A percentile compares a stretch with the other conserved stretches of the same genome.
phyloP scores from a whole-genome alignment of 1,140 invertebrate species.

The Solen grandis region DNA sequence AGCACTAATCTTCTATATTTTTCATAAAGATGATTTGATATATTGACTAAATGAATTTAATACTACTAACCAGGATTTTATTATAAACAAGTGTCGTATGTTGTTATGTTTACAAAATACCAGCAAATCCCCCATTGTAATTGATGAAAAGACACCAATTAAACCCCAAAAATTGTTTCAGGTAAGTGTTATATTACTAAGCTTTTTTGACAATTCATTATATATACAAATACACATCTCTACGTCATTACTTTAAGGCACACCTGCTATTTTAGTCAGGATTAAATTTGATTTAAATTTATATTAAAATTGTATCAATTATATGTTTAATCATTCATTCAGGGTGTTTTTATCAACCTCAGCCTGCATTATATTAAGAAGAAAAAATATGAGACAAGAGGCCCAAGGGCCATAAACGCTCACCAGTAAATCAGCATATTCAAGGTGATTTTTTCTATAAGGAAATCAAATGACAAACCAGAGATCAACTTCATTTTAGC shows the following conservation, averaged over 20 bases:
- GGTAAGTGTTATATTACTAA: neutral
- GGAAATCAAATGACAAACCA: too few relatives aligned
- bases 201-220: neutral
- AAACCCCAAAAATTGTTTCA: neutral
- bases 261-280: neutral
- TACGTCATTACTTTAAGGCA: neutral
- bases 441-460: too few relatives aligned
- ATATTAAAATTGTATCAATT: neutral
- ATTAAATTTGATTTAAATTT: neutral
- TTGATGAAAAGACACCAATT: neutral
- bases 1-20: neutral
- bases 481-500: too few relatives aligned
- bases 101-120: neutral
- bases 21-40: neutral
- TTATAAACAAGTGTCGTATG: neutral
- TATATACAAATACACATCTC: neutral
- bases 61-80: neutral
- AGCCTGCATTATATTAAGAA: neutral
- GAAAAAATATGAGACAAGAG: neutral
- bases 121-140: neutral
- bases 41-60: neutral
- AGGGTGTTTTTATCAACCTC: neutral
- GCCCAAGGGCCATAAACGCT: too few relatives aligned
- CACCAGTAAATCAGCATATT: too few relatives aligned
- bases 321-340: neutral